Base-by-base conservation (phyloP, 2,797 vertebrate species). In the Coregonus ussuriensis region DNA sequence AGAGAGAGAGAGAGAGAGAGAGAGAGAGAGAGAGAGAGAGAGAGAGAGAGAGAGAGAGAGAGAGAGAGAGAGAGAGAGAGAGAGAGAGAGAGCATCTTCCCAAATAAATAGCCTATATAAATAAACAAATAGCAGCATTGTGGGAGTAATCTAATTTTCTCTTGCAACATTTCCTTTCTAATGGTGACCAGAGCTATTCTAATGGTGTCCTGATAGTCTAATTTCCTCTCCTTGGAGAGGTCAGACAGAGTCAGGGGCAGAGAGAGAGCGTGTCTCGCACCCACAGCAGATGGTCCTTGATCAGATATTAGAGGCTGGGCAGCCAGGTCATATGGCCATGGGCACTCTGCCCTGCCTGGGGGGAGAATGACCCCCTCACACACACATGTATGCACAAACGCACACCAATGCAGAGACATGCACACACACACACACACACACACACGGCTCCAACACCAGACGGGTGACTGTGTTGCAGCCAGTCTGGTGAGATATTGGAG, bases 271-370 rank as follows among this genome's bases (percentile, higher is more conserved):
- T 87, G 91, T 76, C 81, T 90, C 90, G 93, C 84, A 87, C 87
- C 85, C 74, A 74, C 90, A 94, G 89, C 94, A 95, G 94, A 95
- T 94, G 94, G 94, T 88, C 91, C 87, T 92, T 95, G 94, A 92
- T 93, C 91, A 91, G 94, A 91, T 89, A 93, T 93, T 92, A 95
- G 89, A 92, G 88, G 74, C 4, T 35, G 90, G 93, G 89, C 88
- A 81, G 54, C 0, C 74, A 88, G 91, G 93, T 94, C 91, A 82
- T 87, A 18, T 14, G 88, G 87, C 88, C 89, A 78, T 75, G 84
- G 85, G 89, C 86, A 82, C 88, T 81, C 87, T 78, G 77, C 79
- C 65, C 76, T 16, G 72, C 85, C 52, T n/a, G 86, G 87, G 85
- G 91, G 87, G 85, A 31, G 15, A 31, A 72, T 72, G 3, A 81